phyloP scores from a whole-genome alignment of 2,888 invertebrate species.

The Dryobota labecula region DNA sequence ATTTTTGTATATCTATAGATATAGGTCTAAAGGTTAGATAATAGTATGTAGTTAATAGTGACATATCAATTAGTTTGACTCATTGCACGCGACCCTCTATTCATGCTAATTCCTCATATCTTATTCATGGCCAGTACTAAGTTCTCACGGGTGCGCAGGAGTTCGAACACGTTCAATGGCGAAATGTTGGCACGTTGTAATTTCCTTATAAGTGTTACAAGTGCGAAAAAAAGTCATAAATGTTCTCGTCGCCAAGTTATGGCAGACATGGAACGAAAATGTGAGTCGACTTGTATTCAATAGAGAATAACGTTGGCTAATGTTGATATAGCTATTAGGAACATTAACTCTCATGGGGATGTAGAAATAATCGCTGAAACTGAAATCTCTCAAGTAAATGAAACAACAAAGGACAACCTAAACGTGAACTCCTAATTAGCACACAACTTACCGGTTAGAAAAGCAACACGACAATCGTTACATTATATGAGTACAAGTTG shows the following conservation, averaged over 20 bases:
- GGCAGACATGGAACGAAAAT: background rate
- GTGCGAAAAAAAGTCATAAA: slow-evolving; percentile 47
- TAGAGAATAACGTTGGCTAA: background rate
- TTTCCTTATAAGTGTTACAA: slow-evolving; percentile 64
- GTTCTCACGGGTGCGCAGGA: slow-evolving; percentile 64
- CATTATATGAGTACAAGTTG: too few species aligned
- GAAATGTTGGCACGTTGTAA: slow-evolving; percentile 55
- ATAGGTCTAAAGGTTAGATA: slow-evolving; percentile 12
- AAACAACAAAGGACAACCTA: background rate
- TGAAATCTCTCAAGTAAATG: background rate
- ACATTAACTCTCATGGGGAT: background rate
- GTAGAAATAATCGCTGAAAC: background rate
- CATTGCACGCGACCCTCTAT: slow-evolving; percentile 55
- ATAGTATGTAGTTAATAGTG: slow-evolving; percentile 1
- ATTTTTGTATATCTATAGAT: background rate
- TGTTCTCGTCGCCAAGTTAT: slow-evolving; percentile 12
- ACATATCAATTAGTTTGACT: slow-evolving; percentile 53
- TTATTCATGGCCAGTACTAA: slow-evolving; percentile 60
- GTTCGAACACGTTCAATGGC: slow-evolving; percentile 56
- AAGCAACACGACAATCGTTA: background rate
- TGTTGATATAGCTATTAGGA: background rate
- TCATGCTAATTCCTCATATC: slow-evolving; percentile 61
- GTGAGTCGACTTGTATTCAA: background rate
- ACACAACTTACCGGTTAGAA: background rate
- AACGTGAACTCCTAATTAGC: background rate